phyloP scores from a whole-genome alignment of 2,797 vertebrate species.

The Onychomys arenicola region DNA sequence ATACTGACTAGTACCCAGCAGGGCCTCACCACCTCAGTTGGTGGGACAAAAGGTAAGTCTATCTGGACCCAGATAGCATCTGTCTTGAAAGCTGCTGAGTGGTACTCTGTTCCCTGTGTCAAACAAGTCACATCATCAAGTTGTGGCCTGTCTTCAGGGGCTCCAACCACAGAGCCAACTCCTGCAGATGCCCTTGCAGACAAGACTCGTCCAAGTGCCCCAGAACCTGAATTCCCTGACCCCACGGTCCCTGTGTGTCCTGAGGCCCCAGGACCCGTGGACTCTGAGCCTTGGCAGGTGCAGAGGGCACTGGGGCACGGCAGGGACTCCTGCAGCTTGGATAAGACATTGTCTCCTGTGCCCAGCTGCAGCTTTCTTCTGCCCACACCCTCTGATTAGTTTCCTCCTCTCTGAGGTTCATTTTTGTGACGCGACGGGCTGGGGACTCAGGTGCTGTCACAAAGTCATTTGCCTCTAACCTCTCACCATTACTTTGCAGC shows the following conservation, averaged over 20 bases:
- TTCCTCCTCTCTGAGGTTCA: slow-evolving; percentile 72
- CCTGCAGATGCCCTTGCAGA: background rate
- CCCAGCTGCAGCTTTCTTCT: slow-evolving; percentile 53
- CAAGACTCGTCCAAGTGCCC: background rate
- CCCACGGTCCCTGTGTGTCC: background rate
- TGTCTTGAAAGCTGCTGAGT: too few species aligned
- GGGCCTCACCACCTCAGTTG: background rate
- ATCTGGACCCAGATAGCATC: background rate
- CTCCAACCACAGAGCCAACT: background rate
- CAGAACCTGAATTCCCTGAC: background rate
- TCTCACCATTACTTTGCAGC: background rate
- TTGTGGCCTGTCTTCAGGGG: background rate
- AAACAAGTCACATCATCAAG: too few species aligned
- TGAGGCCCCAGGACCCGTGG: background rate
- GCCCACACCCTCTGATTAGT: slow-evolving; percentile 58
- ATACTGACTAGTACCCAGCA: background rate
- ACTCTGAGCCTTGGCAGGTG: background rate
- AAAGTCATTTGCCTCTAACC: background rate
- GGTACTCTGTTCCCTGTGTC: too few species aligned
- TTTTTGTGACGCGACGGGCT: slow-evolving; percentile 70
- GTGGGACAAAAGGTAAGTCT: background rate
- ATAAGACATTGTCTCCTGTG: background rate
- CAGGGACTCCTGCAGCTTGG: too few species aligned
- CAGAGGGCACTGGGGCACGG: background rate
- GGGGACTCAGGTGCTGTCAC: slow-evolving; percentile 31